Evolutionary conservation across 2,888 invertebrate genomes (phyloP), one percentile per base, ranked within the genome.

Genomic region (Spisula solida): DNA sequence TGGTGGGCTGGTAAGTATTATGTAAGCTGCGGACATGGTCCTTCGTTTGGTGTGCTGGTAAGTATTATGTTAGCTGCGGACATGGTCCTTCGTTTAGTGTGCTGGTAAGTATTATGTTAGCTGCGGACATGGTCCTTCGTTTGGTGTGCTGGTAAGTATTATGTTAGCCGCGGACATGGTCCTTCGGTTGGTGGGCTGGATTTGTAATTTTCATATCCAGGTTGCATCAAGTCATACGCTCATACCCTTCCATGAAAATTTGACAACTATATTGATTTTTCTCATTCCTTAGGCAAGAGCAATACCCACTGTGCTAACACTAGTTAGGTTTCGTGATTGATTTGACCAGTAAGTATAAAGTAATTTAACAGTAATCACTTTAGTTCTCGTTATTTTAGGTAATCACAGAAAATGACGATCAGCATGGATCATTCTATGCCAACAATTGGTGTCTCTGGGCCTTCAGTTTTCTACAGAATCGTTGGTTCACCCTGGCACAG

Each of bases 401-500:
- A 18, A 75, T 94, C 48, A 92, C 93, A 79, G 92, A 94, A 29
- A 93, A 91, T 66, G 89, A 92, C 47, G 92, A 91, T 84, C 91
- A 93, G 29, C 86, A 90, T n/a, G 93, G 92, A 1, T 88, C 90
- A 4, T 92, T 92, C 51, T 92, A 91, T 85, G 90, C 92, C 81
- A 91, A 91, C 31, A 88, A 91, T 16, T 93, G 91, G 85, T 92
- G 93, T 87, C 60, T 94, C 0, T 93, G 93, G 93, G 93, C 93
- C 0, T 93, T 85, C 85, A 94, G 92, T 75, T 91, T 90, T 51
- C 86, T 85, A 10, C 93, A 93, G 86, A 78, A 82, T 16, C 81
- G 90, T 51, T 94, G 93, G 93, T 93, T 92, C 55, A 93, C 93
- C 0, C 85, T 94, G 1, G 89, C 92, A 16, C 92, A 92, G 5